Conservation (phyloP, 2,888 invertebrate genomes). For the Apamea monoglypha region DNA sequence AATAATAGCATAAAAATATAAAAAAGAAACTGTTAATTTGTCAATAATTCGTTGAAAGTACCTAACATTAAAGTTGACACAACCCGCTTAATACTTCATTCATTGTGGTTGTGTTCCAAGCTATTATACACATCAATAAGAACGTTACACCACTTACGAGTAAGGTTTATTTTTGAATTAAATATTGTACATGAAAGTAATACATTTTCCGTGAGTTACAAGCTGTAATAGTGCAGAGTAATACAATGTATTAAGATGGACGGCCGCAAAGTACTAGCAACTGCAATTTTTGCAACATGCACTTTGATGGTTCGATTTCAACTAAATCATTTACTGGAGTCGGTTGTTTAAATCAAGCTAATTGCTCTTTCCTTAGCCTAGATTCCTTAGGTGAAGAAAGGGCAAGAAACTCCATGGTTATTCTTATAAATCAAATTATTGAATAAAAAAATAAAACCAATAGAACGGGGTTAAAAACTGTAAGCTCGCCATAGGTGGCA, state of each 20-base stretch:
- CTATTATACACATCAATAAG: conserved; percentile 7
- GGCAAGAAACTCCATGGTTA: neutral
- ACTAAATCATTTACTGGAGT: neutral
- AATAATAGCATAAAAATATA: conserved; percentile 61
- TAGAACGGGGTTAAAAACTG: too few species aligned
- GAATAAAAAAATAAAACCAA: too few species aligned
- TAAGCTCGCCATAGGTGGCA: too few species aligned
- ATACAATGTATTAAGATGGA: neutral
- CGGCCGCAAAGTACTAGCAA: neutral
- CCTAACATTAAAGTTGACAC: conserved; percentile 51
- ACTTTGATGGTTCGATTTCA: neutral
- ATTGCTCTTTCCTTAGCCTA: neutral
- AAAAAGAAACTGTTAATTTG: conserved; percentile 58
- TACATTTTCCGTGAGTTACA: neutral
- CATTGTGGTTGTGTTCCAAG: conserved; percentile 6
- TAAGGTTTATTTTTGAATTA: conserved; percentile 12
- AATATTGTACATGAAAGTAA: neutral
- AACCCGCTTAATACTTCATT: conserved; percentile 63
- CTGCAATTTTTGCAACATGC: neutral
- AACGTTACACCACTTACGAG: neutral
- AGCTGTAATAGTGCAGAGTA: neutral
- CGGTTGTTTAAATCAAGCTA: neutral
- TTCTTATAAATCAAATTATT: neutral
- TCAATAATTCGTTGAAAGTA: conserved; percentile 46
- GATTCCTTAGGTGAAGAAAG: neutral